phyloP scores from a whole-genome alignment of 1,140 invertebrate species.

The Lutraria rhynchaena region DNA sequence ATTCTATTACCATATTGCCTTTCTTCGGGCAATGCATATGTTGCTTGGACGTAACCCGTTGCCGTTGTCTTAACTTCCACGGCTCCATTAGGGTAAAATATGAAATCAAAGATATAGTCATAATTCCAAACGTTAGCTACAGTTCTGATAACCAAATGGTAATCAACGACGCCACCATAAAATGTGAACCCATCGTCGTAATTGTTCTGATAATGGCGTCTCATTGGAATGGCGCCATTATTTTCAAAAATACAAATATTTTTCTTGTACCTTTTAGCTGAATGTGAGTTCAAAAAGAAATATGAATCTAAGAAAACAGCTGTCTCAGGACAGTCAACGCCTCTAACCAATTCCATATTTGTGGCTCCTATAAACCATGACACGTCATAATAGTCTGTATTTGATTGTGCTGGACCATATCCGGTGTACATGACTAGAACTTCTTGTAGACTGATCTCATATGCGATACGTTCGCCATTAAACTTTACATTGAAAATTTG shows the following conservation, averaged over 20 bases:
- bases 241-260: slow-evolving; percentile 79
- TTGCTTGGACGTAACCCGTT: slow-evolving; percentile 75
- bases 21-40: slow-evolving; percentile 61
- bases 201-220: slow-evolving; percentile 69
- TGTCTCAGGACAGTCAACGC: slow-evolving; percentile 76
- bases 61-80: slow-evolving; percentile 72
- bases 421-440: slow-evolving; percentile 74
- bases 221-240: slow-evolving; percentile 71
- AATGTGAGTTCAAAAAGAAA: slow-evolving; percentile 64
- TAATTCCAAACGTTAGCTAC: slow-evolving; percentile 75
- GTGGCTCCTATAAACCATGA: slow-evolving; percentile 71
- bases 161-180: slow-evolving; percentile 72
- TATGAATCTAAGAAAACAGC: slow-evolving; percentile 69
- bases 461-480: slow-evolving; percentile 73
- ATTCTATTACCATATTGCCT: slow-evolving; percentile 65
- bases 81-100: slow-evolving; percentile 77
- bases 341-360: slow-evolving; percentile 70
- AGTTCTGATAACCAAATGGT: slow-evolving; percentile 74
- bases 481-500: slow-evolving; percentile 75
- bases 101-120: slow-evolving; percentile 79
- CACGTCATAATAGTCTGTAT: slow-evolving; percentile 68
- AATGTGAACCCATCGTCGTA: slow-evolving; percentile 51
- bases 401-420: slow-evolving; percentile 66
- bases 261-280: slow-evolving; percentile 65
- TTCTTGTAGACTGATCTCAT: slow-evolving; percentile 78